These are phyloP conservation scores for Caenorhabditis latens DNA, from an alignment of 1,140 invertebrate genomes.

Conservation along the genomic window DNA sequence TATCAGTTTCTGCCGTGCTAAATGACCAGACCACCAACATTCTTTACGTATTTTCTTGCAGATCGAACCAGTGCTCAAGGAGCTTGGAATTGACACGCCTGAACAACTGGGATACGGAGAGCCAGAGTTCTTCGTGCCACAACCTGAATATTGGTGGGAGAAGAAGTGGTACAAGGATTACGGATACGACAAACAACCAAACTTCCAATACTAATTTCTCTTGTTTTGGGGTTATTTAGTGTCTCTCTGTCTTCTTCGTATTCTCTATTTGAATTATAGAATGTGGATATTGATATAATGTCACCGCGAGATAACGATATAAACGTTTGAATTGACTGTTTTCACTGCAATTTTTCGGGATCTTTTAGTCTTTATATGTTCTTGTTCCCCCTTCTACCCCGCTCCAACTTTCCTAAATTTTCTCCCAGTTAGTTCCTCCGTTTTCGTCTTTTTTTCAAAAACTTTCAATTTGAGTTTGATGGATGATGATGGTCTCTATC, in stretches of 20 bases:
- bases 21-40: background rate
- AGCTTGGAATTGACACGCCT: conserved; percentile 92
- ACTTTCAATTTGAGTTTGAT: background rate
- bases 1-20: background rate
- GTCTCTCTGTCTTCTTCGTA: background rate
- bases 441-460: background rate
- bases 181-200: conserved; percentile 75
- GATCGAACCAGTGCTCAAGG: conserved; percentile 86
- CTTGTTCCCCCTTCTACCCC: background rate
- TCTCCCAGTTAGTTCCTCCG: background rate
- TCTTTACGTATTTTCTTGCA: conserved; percentile 60
- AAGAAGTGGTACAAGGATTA: conserved; percentile 76
- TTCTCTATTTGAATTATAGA: conserved; percentile 40
- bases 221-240: background rate
- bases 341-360: background rate
- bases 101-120: conserved; percentile 97
- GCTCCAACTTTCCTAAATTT: background rate
- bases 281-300: conserved; percentile 43
- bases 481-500: background rate
- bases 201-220: conserved; percentile 67
- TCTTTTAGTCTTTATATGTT: background rate
- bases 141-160: conserved; percentile 77
- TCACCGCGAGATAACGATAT: conserved; percentile 22
- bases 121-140: conserved; percentile 85
- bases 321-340: conserved; percentile 28